These are phyloP conservation scores for Melanerpes formicivorus DNA, from an alignment of 2,113 vertebrate species.

Conservation along the genomic window DNA sequence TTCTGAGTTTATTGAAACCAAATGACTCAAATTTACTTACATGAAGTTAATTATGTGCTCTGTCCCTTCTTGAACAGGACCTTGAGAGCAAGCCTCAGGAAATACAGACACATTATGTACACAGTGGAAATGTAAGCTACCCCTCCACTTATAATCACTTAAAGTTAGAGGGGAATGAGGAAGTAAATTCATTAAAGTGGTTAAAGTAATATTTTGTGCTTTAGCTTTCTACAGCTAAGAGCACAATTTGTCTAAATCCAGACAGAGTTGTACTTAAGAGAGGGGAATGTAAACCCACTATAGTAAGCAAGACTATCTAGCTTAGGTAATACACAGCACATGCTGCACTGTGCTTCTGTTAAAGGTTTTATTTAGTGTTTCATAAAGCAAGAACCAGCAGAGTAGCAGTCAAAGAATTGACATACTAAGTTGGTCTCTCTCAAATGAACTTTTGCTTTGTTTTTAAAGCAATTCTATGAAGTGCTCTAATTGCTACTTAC, in stretches of 20 bases:
- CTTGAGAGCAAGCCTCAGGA: background rate
- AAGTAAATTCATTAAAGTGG: background rate
- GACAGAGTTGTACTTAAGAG: background rate
- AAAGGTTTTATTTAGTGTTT: conserved; percentile 12
- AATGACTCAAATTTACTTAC: background rate
- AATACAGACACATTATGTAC: background rate
- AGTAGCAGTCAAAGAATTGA: background rate
- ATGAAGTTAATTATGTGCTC: background rate
- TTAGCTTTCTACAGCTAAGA: background rate
- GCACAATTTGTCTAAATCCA: background rate
- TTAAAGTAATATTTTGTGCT: background rate
- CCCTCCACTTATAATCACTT: background rate
- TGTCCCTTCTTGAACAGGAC: background rate
- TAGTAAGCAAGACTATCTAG: background rate
- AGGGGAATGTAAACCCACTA: background rate
- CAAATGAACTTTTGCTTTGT: conserved; percentile 5
- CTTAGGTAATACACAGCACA: background rate
- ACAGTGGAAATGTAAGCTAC: background rate
- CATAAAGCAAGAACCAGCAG: background rate
- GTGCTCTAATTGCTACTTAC: conserved; percentile 35
- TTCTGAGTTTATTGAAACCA: background rate
- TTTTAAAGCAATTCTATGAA: conserved; percentile 66
- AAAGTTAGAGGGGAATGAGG: background rate
- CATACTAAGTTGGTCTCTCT: background rate
- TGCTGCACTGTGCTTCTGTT: background rate